Percentiles rank a stretch among this genome's conserved stretches.
Evolutionary conservation across 2,888 invertebrate genomes (phyloP).

Genomic region (Campaea margaritaria): DNA sequence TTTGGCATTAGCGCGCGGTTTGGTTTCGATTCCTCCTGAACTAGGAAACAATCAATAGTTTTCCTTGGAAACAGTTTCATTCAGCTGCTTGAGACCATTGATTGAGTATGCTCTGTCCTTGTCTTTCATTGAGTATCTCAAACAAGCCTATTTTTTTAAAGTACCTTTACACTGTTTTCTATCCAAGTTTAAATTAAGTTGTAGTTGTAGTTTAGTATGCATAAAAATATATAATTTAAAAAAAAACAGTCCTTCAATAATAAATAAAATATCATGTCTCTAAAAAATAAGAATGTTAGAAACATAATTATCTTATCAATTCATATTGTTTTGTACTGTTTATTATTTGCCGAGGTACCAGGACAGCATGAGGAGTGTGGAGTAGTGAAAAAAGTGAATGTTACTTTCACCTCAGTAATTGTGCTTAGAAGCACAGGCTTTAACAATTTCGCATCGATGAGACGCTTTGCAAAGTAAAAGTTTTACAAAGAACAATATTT

Average conservation of each 20-base stretch:
- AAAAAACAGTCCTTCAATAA: too few species aligned
- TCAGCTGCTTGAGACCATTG: slow-evolving; percentile 6
- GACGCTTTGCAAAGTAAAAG: slow-evolving; percentile 14
- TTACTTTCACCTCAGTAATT: slow-evolving; percentile 72
- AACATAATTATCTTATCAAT: too few species aligned
- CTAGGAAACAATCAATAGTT: slow-evolving; percentile 18
- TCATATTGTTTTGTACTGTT: too few species aligned
- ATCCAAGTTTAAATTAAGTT: too few species aligned
- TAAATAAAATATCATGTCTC: too few species aligned
- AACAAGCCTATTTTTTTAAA: background rate
- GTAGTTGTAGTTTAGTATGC: too few species aligned
- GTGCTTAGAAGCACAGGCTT: slow-evolving; percentile 51
- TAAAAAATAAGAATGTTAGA: too few species aligned
- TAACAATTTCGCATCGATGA: slow-evolving; percentile 27
- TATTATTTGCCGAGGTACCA: background rate
- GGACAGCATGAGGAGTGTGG: slow-evolving; percentile 19
- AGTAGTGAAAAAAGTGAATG: slow-evolving; percentile 68
- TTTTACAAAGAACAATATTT: background rate
- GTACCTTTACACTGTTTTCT: too few species aligned
- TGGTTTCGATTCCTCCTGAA: background rate
- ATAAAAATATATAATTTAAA: too few species aligned
- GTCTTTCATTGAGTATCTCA: slow-evolving; percentile 4
- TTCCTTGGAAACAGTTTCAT: slow-evolving; percentile 18
- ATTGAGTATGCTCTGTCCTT: slow-evolving; percentile 28
- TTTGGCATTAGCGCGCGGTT: slow-evolving; percentile 3